Evolutionary conservation across 1,140 invertebrate species (phyloP).

Genomic region (Camponotus floridanus): DNA sequence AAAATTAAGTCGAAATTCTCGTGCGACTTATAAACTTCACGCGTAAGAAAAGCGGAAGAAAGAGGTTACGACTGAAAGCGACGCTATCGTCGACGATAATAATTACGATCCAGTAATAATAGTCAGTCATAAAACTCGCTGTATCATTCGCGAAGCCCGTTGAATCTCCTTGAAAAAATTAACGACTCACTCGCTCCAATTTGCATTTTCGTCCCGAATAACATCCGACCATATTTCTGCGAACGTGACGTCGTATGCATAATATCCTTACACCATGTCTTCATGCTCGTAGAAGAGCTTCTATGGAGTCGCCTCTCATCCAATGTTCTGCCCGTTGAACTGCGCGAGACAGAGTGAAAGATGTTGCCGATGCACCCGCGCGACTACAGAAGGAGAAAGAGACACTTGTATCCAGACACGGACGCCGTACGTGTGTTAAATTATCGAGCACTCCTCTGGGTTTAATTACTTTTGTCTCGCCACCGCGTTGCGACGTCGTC

Average conservation of each 20-base stretch:
- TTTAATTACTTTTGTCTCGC: slow-evolving; percentile 77
- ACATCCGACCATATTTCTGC: slow-evolving; percentile 32
- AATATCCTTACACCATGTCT: slow-evolving; percentile 33
- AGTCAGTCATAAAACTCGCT: slow-evolving; percentile 34
- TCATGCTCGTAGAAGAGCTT: slow-evolving; percentile 56
- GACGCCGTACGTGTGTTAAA: slow-evolving; percentile 71
- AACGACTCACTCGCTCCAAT: slow-evolving; percentile 65
- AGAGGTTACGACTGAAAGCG: not conserved
- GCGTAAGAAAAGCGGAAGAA: not conserved
- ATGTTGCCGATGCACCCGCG: not conserved
- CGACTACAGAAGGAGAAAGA: slow-evolving; percentile 27
- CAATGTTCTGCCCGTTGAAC: slow-evolving; percentile 5
- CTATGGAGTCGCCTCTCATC: slow-evolving; percentile 45
- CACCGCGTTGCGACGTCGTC: slow-evolving; percentile 64
- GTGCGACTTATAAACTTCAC: not conserved
- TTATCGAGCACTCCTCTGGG: slow-evolving; percentile 76
- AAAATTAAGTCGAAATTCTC: not conserved
- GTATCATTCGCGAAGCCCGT: slow-evolving; percentile 51
- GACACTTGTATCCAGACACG: slow-evolving; percentile 37
- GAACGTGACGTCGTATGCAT: slow-evolving; percentile 34
- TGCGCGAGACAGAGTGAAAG: slow-evolving; percentile 16
- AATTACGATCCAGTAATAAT: slow-evolving; percentile 68
- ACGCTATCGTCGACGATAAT: slow-evolving; percentile 45
- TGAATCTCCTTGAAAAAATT: slow-evolving; percentile 68
- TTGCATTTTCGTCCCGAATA: slow-evolving; percentile 72